Conservation (phyloP, 2,888 invertebrate species). For the Euspilapteryx auroguttella region DNA sequence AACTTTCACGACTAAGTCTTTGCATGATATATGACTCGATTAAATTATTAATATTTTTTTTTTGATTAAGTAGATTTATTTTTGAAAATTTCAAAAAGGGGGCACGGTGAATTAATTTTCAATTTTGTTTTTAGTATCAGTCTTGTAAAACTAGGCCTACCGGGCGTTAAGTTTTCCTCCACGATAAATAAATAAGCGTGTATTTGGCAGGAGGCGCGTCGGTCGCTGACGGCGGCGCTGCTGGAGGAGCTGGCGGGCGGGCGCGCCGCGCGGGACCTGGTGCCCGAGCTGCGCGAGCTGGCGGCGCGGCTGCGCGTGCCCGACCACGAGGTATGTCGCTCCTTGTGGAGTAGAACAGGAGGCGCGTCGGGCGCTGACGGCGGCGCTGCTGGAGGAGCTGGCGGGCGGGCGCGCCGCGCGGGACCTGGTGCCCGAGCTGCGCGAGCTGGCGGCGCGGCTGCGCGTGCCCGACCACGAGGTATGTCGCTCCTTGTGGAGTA, state of each 20-base stretch:
- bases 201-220: conserved; percentile 59
- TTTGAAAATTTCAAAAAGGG: neutral
- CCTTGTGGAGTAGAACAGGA: conserved; percentile 61
- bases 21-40: too few relatives aligned
- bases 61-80: too few relatives aligned
- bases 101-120: neutral
- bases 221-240: conserved; percentile 65
- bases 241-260: conserved; percentile 86
- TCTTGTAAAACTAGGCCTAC: too few relatives aligned
- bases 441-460: conserved; percentile 82
- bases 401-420: conserved; percentile 83
- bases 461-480: conserved; percentile 90
- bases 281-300: conserved; percentile 84
- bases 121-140: neutral
- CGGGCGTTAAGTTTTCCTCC: too few relatives aligned
- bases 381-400: conserved; percentile 82
- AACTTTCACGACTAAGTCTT: too few relatives aligned
- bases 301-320: conserved; percentile 80
- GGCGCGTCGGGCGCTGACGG: conserved; percentile 46
- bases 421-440: conserved; percentile 83
- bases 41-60: too few relatives aligned
- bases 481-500: too few relatives aligned
- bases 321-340: conserved; percentile 86
- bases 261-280: conserved; percentile 83
- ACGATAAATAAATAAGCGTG: too few relatives aligned